Percentiles rank a stretch among this genome's conserved stretches.
Evolutionary conservation across 2,888 invertebrate species (phyloP).

Genomic region (Glaucopsyche alexis): DNA sequence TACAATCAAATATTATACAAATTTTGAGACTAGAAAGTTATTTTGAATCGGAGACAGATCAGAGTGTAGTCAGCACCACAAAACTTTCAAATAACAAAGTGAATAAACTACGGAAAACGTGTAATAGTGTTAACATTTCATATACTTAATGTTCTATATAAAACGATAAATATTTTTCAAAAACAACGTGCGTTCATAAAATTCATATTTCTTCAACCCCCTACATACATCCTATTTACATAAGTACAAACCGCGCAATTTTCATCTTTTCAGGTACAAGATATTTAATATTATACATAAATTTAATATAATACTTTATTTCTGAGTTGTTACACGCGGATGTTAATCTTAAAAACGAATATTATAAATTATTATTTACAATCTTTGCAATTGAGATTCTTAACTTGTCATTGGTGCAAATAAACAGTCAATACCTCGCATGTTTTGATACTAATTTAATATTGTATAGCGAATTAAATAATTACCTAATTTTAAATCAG

Average conservation of each 20-base stretch:
- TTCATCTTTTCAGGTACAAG: conserved; percentile 28
- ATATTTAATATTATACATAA: conserved; percentile 19
- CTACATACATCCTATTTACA: conserved; percentile 32
- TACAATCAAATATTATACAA: conserved; percentile 63
- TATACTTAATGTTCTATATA: conserved; percentile 27
- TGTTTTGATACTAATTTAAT: conserved; percentile 21
- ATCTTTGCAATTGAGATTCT: conserved; percentile 45
- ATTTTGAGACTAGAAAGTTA: conserved; percentile 74
- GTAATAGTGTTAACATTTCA: conserved; percentile 33
- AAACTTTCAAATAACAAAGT: conserved; percentile 26
- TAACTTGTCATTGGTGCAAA: conserved; percentile 44
- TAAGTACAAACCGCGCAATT: conserved; percentile 3
- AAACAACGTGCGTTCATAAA: conserved; percentile 27
- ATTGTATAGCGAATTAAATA: conserved; percentile 24
- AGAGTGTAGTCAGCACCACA: conserved; percentile 39
- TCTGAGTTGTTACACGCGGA: conserved; percentile 44
- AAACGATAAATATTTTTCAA: conserved; percentile 29
- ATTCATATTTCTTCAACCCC: background rate
- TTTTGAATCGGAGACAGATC: conserved; percentile 62
- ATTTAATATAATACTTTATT: conserved; percentile 1
- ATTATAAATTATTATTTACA: conserved; percentile 72
- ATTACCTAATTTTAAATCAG: conserved; percentile 29
- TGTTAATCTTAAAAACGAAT: conserved; percentile 50
- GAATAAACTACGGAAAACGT: conserved; percentile 6
- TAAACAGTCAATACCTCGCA: conserved; percentile 12